Conservation (phyloP, 2,888 invertebrate genomes). For the Agrotis exclamationis region DNA sequence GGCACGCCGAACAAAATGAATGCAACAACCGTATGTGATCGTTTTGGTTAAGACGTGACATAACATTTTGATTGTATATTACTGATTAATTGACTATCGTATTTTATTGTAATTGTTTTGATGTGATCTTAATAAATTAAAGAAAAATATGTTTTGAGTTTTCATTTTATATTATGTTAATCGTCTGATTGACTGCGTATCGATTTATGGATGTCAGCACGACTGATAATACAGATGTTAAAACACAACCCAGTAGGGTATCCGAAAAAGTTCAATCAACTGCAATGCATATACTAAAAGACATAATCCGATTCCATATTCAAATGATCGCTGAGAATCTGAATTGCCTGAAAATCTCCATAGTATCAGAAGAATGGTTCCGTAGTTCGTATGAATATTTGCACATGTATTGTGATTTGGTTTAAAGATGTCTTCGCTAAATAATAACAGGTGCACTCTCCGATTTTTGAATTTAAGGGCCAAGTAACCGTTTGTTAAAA, state of each 20-base stretch:
- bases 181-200: too few species aligned
- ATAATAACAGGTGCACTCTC: too few species aligned
- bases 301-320: not conserved
- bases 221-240: too few species aligned
- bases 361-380: not conserved
- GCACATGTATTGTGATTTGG: too few species aligned
- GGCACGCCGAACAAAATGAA: not conserved
- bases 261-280: not conserved
- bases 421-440: too few species aligned
- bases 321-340: slow-evolving; percentile 10
- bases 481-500: too few species aligned
- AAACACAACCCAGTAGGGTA: too few species aligned
- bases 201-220: too few species aligned
- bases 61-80: not conserved
- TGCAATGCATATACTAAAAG: slow-evolving; percentile 3
- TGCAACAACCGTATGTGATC: not conserved
- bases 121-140: slow-evolving; percentile 11
- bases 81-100: not conserved
- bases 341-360: not conserved
- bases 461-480: too few species aligned
- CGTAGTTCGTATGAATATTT: not conserved
- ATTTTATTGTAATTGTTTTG: not conserved
- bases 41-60: not conserved
- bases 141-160: not conserved
- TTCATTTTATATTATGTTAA: slow-evolving; percentile 3